phyloP scores from a whole-genome alignment of 1,140 invertebrate genomes.

The Mizuhopecten yessoensis region DNA sequence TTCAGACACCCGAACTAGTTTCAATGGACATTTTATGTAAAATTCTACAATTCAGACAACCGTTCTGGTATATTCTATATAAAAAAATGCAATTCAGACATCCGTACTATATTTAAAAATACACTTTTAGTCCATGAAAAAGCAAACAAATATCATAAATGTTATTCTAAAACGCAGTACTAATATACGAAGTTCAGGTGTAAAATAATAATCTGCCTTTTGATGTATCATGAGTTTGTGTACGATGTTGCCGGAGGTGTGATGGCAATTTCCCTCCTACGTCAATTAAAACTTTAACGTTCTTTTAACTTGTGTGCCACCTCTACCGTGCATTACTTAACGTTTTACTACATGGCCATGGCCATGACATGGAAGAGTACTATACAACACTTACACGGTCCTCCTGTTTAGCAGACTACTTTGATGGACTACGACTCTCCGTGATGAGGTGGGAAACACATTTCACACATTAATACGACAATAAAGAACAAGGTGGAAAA shows the following conservation, averaged over 20 bases:
- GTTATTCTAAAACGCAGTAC: neutral
- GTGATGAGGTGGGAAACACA: slow-evolving; percentile 11
- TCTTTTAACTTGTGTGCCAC: neutral
- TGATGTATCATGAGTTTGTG: neutral
- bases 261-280: neutral
- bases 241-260: neutral
- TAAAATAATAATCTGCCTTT: neutral
- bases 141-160: too few relatives aligned
- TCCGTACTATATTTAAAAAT: too few relatives aligned
- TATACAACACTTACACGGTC: neutral
- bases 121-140: too few relatives aligned
- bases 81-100: too few relatives aligned
- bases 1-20: too few relatives aligned
- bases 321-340: neutral
- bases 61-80: too few relatives aligned
- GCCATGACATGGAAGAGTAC: neutral
- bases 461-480: slow-evolving; percentile 8
- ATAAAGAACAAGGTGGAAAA: neutral
- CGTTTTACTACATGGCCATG: neutral
- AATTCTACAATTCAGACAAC: too few relatives aligned
- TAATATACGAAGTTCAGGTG: neutral
- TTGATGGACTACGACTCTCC: neutral
- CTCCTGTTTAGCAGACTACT: neutral
- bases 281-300: neutral
- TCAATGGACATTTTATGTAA: too few relatives aligned